Base-by-base conservation (phyloP, 2,113 vertebrate species). In the Carollia perspicillata region DNA sequence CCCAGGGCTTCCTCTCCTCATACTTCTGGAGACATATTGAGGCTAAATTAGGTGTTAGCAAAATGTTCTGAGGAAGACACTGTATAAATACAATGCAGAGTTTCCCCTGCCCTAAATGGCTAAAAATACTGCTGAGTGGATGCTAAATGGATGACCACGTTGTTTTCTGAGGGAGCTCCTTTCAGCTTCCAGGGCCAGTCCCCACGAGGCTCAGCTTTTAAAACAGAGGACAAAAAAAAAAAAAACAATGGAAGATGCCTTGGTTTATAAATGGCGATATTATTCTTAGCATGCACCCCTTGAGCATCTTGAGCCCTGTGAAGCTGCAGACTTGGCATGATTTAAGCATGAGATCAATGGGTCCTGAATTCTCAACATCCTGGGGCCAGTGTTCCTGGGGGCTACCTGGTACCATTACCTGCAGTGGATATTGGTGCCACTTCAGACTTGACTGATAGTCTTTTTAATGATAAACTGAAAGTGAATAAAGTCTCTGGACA, bases 371-470 rank as follows among this genome's bases (percentile, higher is more conserved):
- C 74, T 7, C 3, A 0, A 1, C 6, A 40, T 0, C 14, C 42
- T 40, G 63, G 53, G 72, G 23, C 20, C 4, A 18, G 33, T 2
- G 0, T 10, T 60, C 58, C 33, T 5, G 17, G 35, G 2, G 16
- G 33, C 23, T 42, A 47, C 9, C 5, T 23, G 3, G 13, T 37
- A 14, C 20, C 12, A 2, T 40, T 8, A 14, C n/a, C n/a, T 0
- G 0, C 1, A 0, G 5, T 0, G 49, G 71, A 33, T 0, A 0
- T 5, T 3, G n/a, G 28, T 6, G 10, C 1, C 90, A 9, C 55
- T 77, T 35, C 5, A 2, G 0, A 44, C 6, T 72, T 93, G 51
- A 85, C 35, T 51, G 23, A n/a, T 18, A 14, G 5, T 30, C 85
- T 94, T 69, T 22, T 47, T 55, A 53, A 49, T 7, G 35, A 72